phyloP scores from a whole-genome alignment of 2,113 vertebrate genomes.

The Channa maculata region DNA sequence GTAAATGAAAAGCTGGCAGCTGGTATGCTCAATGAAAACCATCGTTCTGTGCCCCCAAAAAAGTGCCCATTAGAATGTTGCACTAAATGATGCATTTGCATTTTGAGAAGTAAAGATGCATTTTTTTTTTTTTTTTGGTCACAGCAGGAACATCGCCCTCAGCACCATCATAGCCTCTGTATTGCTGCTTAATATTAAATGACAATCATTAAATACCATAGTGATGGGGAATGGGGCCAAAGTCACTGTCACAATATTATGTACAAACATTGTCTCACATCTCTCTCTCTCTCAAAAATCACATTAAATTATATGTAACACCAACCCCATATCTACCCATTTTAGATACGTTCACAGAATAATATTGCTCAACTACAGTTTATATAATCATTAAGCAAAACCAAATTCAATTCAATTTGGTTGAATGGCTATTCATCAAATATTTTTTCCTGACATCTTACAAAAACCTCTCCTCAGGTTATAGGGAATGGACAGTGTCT shows the following conservation, averaged over 20 bases:
- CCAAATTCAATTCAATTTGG: neutral
- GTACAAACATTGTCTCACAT: no score
- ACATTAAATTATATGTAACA: no score
- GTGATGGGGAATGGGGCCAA: no score
- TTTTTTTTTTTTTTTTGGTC: neutral
- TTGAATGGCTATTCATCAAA: neutral
- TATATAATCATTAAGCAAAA: neutral
- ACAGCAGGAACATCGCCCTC: neutral
- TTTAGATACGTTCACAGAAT: no score
- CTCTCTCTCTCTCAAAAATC: no score
- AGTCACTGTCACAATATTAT: no score
- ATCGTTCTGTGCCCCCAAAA: slow-evolving; percentile 59
- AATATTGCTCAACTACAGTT: no score
- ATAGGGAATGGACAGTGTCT: neutral
- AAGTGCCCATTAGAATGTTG: slow-evolving; percentile 63
- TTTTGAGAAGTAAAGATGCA: slow-evolving; percentile 62
- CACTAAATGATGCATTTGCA: slow-evolving; percentile 63
- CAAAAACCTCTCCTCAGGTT: neutral
- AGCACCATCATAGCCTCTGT: no score
- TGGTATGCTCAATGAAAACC: slow-evolving; percentile 68
- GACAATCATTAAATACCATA: no score
- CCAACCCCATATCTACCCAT: no score
- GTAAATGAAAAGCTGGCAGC: slow-evolving; percentile 72
- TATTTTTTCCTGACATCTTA: neutral
- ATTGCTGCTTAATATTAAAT: no score